Evolutionary conservation across 2,888 invertebrate species (phyloP), one percentile per base, ranked within the genome.

Genomic region (Megastigmus dorsalis): DNA sequence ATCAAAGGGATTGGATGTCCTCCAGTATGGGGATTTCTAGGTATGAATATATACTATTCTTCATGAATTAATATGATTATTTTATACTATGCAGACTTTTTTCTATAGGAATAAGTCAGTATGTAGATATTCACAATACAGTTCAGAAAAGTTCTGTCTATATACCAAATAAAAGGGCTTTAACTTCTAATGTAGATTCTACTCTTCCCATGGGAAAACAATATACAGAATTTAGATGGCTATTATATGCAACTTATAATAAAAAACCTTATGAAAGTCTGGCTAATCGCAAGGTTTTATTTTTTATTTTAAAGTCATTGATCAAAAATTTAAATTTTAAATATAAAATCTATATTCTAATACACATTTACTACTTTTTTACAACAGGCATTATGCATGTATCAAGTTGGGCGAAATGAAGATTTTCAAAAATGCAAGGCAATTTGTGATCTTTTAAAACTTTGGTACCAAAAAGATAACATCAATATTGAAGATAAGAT

Each of bases 11-110:
- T 92, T 80, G 89, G 90, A 81, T 91, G 90, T 68, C 91, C 92
- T 7, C 91, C 92, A 33, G 92, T 92, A 4, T 92, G 92, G 92
- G 92, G 92, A 7, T 92, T 90, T 78, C 88, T 91, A 50, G 83
- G 83, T 81, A 26, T 30, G 5, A 48, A 15, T 38, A 18, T 13
- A 66, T 36, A 20, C 2, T n/a, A n/a, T n/a, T 43, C 0, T 38
- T 36, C 9, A 18, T 6, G n/a, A n/a, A 38, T 33, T 10, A 15
- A 43, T 20, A 20, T n/a, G n/a, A n/a, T 30, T 45, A 26, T 45
- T 55, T 28, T 10, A 28, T 57, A 20, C 3, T 15, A 48, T 52
- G 3, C 5, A 23, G 52, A 45, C 15, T 41, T 38, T 41, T 23
- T 28, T 20, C 23, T 45, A 13, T 15, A 30, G 92, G 91, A 13